Conservation (phyloP, 64 coral and sea anemone species). For the Porites australiensis region DNA sequence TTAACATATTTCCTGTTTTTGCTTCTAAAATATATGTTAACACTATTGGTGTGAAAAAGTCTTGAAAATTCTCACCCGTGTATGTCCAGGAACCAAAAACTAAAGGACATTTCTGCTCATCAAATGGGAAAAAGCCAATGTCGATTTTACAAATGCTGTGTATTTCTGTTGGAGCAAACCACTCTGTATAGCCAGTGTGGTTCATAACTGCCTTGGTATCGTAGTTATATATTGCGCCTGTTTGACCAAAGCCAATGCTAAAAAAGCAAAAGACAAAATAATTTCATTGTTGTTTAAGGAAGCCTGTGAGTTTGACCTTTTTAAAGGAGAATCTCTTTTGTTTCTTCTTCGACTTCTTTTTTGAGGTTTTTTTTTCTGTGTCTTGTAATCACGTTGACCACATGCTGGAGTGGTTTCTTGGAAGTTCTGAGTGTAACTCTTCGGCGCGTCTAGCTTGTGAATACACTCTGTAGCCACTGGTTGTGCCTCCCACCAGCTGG, state of each 20-base stretch:
- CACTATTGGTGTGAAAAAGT: too few species aligned
- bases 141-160: constrained; percentile 98
- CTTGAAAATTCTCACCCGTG: constrained; percentile 2
- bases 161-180: constrained; percentile 94
- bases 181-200: constrained; percentile 76
- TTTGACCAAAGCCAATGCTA: constrained; percentile 79
- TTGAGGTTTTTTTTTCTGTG: too few species aligned
- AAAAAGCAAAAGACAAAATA: not conserved
- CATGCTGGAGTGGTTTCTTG: too few species aligned
- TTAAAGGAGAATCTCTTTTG: too few species aligned
- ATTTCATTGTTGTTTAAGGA: not conserved
- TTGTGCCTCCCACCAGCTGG: too few species aligned
- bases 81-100: constrained; percentile 98
- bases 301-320: not conserved
- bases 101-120: constrained; percentile 84
- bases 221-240: constrained; percentile 79
- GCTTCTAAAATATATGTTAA: too few species aligned
- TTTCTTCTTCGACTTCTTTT: too few species aligned
- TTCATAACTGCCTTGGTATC: constrained; percentile 91
- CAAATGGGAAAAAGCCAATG: constrained; percentile 90
- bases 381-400: too few species aligned
- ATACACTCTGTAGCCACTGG: too few species aligned
- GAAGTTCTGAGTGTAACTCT: too few species aligned
- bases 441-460: too few species aligned
- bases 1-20: too few species aligned